phyloP scores from a whole-genome alignment of 1,140 invertebrate genomes.

The Charaxes varanes region DNA sequence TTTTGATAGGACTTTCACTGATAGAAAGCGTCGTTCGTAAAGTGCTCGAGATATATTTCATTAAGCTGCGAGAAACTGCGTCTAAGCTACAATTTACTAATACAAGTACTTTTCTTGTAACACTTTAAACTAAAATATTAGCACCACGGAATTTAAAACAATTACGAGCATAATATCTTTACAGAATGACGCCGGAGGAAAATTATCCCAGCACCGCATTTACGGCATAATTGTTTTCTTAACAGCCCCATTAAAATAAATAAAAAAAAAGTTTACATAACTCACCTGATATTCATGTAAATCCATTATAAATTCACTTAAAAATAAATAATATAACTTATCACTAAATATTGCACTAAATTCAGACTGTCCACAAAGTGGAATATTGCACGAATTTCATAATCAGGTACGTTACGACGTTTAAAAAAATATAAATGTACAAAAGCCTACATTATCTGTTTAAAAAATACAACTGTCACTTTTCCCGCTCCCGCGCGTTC shows the following conservation, averaged over 20 bases:
- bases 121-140: too few relatives aligned
- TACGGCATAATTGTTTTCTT: not conserved
- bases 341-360: slow-evolving; percentile 51
- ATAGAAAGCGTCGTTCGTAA: not conserved
- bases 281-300: slow-evolving; percentile 62
- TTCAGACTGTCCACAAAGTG: slow-evolving; percentile 55
- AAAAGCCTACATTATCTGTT: slow-evolving; percentile 22
- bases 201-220: not conserved
- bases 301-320: slow-evolving; percentile 46
- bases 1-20: slow-evolving; percentile 2
- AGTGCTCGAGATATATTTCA: not conserved
- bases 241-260: not conserved
- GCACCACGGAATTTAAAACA: too few relatives aligned
- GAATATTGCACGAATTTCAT: slow-evolving; percentile 56
- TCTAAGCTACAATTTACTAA: too few relatives aligned
- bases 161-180: too few relatives aligned
- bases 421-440: slow-evolving; percentile 5
- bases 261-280: slow-evolving; percentile 10
- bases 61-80: not conserved
- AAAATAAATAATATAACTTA: slow-evolving; percentile 20
- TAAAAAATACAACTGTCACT: slow-evolving; percentile 21
- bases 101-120: too few relatives aligned
- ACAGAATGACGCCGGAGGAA: not conserved
- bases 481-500: slow-evolving; percentile 18
- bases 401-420: slow-evolving; percentile 43